These are phyloP conservation scores for Cepaea hortensis DNA, from an alignment of 2,888 invertebrate genomes.

Conservation along the genomic window DNA sequence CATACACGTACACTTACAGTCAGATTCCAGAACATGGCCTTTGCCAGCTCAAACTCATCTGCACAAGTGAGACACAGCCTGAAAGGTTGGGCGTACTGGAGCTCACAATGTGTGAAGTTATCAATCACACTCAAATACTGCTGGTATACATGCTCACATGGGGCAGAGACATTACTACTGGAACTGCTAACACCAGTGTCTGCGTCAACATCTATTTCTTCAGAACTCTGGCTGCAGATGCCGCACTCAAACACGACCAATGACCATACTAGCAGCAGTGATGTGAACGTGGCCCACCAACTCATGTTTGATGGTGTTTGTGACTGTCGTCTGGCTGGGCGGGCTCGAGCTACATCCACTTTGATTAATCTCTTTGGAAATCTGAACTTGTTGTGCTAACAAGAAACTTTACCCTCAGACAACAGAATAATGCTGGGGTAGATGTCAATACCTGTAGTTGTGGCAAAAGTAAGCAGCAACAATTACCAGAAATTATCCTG, in stretches of 20 bases:
- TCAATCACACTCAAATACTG: conserved; percentile 14
- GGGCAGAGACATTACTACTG: conserved; percentile 52
- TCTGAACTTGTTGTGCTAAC: no score
- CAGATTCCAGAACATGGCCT: conserved; percentile 33
- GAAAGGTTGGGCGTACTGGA: conserved; percentile 41
- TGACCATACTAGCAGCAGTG: no score
- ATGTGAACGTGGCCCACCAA: no score
- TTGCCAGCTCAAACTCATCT: conserved; percentile 19
- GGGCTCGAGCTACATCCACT: no score
- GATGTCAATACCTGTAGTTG: no score
- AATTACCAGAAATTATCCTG: no score
- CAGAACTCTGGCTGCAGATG: background rate
- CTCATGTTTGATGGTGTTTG: no score
- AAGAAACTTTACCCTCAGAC: no score
- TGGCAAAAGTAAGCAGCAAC: no score
- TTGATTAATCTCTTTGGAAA: no score
- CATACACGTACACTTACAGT: conserved; percentile 32
- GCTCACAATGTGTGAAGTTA: conserved; percentile 41
- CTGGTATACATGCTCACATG: conserved; percentile 51
- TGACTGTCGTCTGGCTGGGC: no score
- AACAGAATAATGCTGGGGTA: no score
- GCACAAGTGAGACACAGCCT: conserved; percentile 44
- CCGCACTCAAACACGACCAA: background rate
- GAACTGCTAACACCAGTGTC: background rate
- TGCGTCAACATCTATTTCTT: background rate